phyloP scores from a whole-genome alignment of 2,113 vertebrate genomes.

The Phrynosoma blainvillii region DNA sequence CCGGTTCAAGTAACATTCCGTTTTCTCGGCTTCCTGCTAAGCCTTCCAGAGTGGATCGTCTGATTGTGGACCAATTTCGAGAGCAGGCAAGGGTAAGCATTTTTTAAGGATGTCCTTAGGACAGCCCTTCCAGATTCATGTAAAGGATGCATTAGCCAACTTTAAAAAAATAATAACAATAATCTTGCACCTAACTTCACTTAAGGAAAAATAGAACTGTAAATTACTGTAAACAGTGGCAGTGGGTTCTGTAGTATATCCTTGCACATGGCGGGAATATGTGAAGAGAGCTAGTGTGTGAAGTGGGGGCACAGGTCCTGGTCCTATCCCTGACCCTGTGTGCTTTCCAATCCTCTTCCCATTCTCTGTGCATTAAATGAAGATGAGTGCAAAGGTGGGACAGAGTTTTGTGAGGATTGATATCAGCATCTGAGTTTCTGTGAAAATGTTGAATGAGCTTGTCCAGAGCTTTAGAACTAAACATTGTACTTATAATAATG shows the following conservation, averaged over 20 bases:
- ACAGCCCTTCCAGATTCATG: neutral
- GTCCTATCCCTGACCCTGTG: neutral
- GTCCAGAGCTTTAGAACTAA: too few species aligned
- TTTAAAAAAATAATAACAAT: neutral
- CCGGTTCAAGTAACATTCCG: slow-evolving; percentile 26
- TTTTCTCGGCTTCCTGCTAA: slow-evolving; percentile 53
- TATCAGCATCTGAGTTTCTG: too few species aligned
- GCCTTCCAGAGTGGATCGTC: slow-evolving; percentile 71
- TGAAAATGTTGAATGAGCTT: too few species aligned
- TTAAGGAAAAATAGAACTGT: neutral
- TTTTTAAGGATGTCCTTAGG: accelerated
- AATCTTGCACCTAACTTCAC: too few species aligned
- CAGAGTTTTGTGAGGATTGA: too few species aligned
- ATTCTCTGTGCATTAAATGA: too few species aligned
- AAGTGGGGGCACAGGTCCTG: neutral
- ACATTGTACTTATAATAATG: too few species aligned
- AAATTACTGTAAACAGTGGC: neutral
- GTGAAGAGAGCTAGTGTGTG: neutral
- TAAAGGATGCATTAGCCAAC: neutral
- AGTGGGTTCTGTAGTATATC: neutral
- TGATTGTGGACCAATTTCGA: slow-evolving; percentile 64
- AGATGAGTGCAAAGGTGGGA: too few species aligned
- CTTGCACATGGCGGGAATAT: neutral
- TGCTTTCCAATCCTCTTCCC: neutral
- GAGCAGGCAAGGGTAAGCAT: slow-evolving; percentile 65